phyloP scores from a whole-genome alignment of 1,140 invertebrate species.

The Centruroides vittatus region DNA sequence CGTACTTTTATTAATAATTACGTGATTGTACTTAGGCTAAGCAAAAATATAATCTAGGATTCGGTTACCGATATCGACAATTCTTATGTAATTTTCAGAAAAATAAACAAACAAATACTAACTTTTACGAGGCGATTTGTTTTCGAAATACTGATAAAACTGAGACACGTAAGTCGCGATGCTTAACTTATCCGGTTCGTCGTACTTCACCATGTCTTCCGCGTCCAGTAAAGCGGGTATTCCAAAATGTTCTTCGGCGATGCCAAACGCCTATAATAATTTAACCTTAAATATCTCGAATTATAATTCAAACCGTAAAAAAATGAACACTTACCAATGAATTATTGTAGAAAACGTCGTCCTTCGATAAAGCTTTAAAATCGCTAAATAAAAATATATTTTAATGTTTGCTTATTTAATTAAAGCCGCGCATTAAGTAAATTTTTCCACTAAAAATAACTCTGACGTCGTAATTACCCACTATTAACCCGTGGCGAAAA shows the following conservation, averaged over 20 bases:
- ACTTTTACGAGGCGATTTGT: slow-evolving; percentile 8
- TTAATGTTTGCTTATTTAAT: too few relatives aligned
- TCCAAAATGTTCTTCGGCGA: slow-evolving; percentile 74
- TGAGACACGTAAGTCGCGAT: slow-evolving; percentile 90
- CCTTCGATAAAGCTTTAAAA: slow-evolving; percentile 63
- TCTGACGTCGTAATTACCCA: too few relatives aligned
- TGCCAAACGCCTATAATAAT: slow-evolving; percentile 49
- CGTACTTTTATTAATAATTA: too few relatives aligned
- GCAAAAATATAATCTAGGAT: too few relatives aligned
- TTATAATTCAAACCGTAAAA: not conserved
- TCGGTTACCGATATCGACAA: too few relatives aligned
- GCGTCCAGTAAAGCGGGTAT: slow-evolving; percentile 89
- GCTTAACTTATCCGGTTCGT: slow-evolving; percentile 73
- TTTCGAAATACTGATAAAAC: slow-evolving; percentile 70
- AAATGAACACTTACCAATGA: slow-evolving; percentile 25
- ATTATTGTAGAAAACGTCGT: slow-evolving; percentile 82
- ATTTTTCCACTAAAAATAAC: too few relatives aligned
- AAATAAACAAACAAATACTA: not conserved
- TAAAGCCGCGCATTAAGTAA: too few relatives aligned
- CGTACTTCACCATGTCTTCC: slow-evolving; percentile 80
- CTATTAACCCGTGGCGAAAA: too few relatives aligned
- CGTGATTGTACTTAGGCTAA: too few relatives aligned
- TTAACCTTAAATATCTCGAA: not conserved
- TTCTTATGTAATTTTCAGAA: too few relatives aligned
- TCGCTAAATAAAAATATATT: slow-evolving; percentile 50